These are phyloP conservation scores for Scortum barcoo DNA, from an alignment of 2,113 vertebrate genomes.

Conservation along the genomic window DNA sequence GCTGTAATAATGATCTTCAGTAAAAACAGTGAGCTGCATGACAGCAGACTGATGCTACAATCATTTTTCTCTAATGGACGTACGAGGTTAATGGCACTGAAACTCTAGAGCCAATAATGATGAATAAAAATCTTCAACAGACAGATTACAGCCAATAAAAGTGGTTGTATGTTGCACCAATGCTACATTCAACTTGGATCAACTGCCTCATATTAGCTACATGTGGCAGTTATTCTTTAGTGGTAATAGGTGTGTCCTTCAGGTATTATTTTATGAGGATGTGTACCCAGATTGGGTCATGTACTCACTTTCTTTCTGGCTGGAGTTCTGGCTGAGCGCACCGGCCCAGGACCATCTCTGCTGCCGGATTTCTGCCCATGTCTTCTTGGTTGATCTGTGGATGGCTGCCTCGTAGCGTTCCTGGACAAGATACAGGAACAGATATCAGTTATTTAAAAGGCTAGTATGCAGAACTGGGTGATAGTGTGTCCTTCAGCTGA, in stretches of 20 bases:
- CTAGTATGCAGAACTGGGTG: neutral
- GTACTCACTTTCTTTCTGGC: constrained; percentile 92
- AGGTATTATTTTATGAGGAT: neutral
- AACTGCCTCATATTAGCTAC: neutral
- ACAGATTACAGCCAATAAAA: neutral
- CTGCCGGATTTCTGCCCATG: constrained; percentile 97
- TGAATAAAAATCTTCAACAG: constrained; percentile 3
- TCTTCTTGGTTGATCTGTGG: constrained; percentile 94
- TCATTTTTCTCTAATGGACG: constrained; percentile 4
- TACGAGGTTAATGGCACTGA: neutral
- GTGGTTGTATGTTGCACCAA: neutral
- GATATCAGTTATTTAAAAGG: neutral
- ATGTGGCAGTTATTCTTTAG: neutral
- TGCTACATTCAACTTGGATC: neutral
- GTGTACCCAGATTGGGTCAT: neutral
- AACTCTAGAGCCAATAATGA: neutral
- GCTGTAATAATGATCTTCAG: neutral
- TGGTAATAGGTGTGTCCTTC: neutral
- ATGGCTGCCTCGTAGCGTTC: constrained; percentile 96
- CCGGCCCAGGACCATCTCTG: constrained; percentile 98
- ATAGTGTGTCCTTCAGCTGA: neutral
- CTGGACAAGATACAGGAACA: constrained; percentile 72
- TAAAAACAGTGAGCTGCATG: constrained; percentile 1
- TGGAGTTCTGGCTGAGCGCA: constrained; percentile 88
- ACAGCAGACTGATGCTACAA: neutral